Percentiles rank a stretch among this genome's conserved stretches.
These are phyloP conservation scores for Slavum lentiscoides DNA, from an alignment of 2,888 invertebrate species.

Conservation along the genomic window DNA sequence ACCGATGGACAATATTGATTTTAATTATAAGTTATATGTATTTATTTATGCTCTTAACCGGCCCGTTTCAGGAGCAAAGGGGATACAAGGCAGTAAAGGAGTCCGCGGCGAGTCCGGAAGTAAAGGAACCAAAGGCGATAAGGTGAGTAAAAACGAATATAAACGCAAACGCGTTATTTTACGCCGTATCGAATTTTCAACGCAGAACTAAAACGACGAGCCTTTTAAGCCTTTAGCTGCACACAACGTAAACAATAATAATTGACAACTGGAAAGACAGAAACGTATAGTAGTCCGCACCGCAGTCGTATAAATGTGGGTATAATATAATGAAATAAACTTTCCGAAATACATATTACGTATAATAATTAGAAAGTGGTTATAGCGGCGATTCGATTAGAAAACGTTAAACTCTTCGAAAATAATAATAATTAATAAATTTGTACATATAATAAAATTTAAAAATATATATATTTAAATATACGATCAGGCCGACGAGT, in stretches of 20 bases:
- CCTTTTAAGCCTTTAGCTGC: background rate
- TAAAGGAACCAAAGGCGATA: slow-evolving; percentile 60
- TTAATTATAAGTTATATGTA: background rate
- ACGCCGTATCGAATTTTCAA: background rate
- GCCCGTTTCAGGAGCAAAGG: slow-evolving; percentile 54
- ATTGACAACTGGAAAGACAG: slow-evolving; percentile 25
- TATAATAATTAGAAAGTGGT: too few relatives aligned
- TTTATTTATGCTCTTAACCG: background rate
- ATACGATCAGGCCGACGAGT: too few relatives aligned
- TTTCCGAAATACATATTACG: background rate
- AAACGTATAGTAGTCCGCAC: background rate
- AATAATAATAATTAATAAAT: too few relatives aligned
- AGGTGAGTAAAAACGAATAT: slow-evolving; percentile 54
- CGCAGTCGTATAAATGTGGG: background rate
- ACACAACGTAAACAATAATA: background rate
- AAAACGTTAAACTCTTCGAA: too few relatives aligned
- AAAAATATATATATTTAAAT: too few relatives aligned
- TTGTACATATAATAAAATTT: too few relatives aligned
- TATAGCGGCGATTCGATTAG: too few relatives aligned
- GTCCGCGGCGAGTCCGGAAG: slow-evolving; percentile 63
- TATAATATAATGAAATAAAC: background rate
- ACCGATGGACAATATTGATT: background rate
- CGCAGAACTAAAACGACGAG: background rate
- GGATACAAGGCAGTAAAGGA: slow-evolving; percentile 62
- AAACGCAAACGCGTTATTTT: background rate